Conservation (phyloP, 1,140 invertebrate species). For the Pseudomyrmex gracilis region DNA sequence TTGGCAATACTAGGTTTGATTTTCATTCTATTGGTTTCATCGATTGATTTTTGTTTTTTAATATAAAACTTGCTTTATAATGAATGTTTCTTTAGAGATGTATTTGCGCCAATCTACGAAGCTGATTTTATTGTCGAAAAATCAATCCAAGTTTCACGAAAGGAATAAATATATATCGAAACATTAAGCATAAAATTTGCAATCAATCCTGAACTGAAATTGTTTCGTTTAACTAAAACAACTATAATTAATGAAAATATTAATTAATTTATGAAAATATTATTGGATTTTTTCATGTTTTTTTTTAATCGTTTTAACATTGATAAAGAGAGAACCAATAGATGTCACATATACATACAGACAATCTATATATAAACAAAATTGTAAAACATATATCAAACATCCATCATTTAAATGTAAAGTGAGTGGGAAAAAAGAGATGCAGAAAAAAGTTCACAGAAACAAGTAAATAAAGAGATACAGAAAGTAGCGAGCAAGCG, state of each 20-base stretch:
- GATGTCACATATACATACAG: background rate
- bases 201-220: no score
- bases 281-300: background rate
- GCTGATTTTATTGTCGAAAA: background rate
- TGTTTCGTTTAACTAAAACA: background rate
- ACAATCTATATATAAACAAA: background rate
- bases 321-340: background rate
- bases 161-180: no score
- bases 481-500: background rate
- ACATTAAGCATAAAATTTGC: no score
- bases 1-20: background rate
- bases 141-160: no score
- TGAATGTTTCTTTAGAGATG: no score
- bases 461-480: no score
- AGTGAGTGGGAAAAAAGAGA: background rate
- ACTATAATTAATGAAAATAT: background rate
- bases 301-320: background rate
- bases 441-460: no score
- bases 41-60: background rate
- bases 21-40: constrained; percentile 6
- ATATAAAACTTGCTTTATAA: no score
- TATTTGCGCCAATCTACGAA: constrained; percentile 1
- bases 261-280: background rate
- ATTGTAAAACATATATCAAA: background rate
- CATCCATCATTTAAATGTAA: background rate